phyloP scores from a whole-genome alignment of 2,888 invertebrate species.

The Philhelius pedissequus region DNA sequence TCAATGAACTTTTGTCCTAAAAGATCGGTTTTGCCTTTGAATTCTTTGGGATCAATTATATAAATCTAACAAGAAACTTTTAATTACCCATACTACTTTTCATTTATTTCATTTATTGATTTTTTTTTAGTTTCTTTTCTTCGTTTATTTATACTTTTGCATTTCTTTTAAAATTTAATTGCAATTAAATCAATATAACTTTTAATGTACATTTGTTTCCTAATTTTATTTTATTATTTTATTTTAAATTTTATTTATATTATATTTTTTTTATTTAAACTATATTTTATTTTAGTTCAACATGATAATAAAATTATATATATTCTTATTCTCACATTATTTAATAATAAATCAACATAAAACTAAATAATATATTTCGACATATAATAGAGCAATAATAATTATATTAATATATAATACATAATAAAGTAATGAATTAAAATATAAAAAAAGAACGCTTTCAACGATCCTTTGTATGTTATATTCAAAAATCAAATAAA shows the following conservation, averaged over 20 bases:
- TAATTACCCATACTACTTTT: slow-evolving; percentile 28
- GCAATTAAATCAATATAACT: slow-evolving; percentile 51
- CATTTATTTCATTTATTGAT: slow-evolving; percentile 34
- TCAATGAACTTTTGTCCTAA: too few species aligned
- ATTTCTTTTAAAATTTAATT: slow-evolving; percentile 42
- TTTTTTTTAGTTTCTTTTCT: slow-evolving; percentile 19
- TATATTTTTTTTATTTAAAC: slow-evolving; percentile 56
- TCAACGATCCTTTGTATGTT: not conserved
- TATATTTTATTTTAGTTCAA: slow-evolving; percentile 45
- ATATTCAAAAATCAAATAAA: slow-evolving; percentile 34
- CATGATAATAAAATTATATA: slow-evolving; percentile 64
- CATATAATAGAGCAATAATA: slow-evolving; percentile 35
- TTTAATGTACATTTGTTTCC: slow-evolving; percentile 64
- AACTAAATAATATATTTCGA: slow-evolving; percentile 60
- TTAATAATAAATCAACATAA: slow-evolving; percentile 45
- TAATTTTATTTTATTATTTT: slow-evolving; percentile 20
- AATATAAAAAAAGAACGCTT: slow-evolving; percentile 30
- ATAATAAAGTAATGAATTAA: slow-evolving; percentile 31
- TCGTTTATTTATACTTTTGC: slow-evolving; percentile 26
- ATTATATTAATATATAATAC: slow-evolving; percentile 47
- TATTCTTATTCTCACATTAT: slow-evolving; percentile 26
- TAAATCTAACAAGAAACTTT: not conserved
- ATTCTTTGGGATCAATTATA: too few species aligned
- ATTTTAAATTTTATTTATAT: slow-evolving; percentile 9
- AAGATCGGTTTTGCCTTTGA: not conserved